Evolutionary conservation across 2,888 invertebrate genomes (phyloP).

Genomic region (Odontothrips loti): DNA sequence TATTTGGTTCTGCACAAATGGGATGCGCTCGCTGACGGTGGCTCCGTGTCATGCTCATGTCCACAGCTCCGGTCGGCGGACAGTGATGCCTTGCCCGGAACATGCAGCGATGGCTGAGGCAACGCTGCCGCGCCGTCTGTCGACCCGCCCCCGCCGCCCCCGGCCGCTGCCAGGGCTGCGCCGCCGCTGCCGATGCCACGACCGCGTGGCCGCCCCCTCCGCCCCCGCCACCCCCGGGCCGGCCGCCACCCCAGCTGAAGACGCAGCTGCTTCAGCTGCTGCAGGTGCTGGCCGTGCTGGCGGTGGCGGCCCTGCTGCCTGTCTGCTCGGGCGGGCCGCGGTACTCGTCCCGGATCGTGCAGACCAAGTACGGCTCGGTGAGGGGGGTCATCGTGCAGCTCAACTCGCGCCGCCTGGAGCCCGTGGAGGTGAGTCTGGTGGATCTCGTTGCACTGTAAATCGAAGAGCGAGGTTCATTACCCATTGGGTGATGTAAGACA

Average conservation of each 20-base stretch:
- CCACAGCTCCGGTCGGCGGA: not conserved
- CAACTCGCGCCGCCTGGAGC: constrained; percentile 7
- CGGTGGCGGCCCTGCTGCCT: constrained; percentile 15
- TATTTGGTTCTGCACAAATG: no score
- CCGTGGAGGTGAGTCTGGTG: not conserved
- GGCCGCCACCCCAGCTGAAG: not conserved
- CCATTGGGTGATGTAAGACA: no score
- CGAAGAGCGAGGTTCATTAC: no score
- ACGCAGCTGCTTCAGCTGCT: constrained; percentile 5
- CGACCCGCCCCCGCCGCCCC: not conserved
- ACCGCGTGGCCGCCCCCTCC: not conserved
- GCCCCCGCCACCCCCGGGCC: not conserved
- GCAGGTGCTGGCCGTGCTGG: constrained; percentile 12
- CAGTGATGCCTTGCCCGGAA: constrained; percentile 20
- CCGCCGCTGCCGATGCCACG: not conserved
- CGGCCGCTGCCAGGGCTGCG: not conserved
- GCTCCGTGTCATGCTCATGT: no score
- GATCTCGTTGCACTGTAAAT: not conserved
- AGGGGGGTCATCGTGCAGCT: constrained; percentile 45
- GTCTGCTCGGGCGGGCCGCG: constrained; percentile 54
- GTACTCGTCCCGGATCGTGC: constrained; percentile 74
- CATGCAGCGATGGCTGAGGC: constrained; percentile 21
- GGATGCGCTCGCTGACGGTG: no score
- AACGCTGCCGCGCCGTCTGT: not conserved
- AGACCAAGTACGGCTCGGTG: constrained; percentile 69